Conservation (phyloP, 2,113 vertebrate genomes). For the Tachycineta bicolor region DNA sequence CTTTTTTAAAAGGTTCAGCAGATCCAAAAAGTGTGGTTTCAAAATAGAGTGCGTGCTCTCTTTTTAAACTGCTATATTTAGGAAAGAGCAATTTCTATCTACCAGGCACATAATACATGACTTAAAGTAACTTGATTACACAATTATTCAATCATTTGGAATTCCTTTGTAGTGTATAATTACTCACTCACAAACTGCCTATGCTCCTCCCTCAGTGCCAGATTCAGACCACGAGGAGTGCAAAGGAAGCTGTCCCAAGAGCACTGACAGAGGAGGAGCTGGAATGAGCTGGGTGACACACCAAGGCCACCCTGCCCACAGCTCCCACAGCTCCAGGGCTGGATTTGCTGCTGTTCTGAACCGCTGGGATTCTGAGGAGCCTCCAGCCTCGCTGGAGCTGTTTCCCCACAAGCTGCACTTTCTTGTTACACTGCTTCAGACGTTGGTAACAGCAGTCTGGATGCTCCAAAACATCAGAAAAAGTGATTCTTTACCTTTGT, state of each 20-base stretch:
- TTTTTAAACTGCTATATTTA: conserved; percentile 44
- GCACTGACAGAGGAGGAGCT: neutral
- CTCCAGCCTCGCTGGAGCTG: neutral
- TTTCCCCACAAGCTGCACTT: fast-evolving
- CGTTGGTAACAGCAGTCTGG: neutral
- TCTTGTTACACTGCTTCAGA: neutral
- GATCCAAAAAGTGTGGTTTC: neutral
- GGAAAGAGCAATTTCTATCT: conserved; percentile 54
- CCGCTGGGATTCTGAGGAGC: fast-evolving
- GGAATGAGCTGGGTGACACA: neutral
- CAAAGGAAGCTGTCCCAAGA: neutral
- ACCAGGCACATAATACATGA: conserved; percentile 54
- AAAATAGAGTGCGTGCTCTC: neutral
- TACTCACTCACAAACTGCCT: conserved; percentile 25
- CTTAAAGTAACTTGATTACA: conserved; percentile 71
- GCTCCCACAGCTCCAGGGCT: neutral
- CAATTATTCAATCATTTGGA: conserved; percentile 62
- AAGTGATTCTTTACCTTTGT: neutral
- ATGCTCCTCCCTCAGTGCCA: neutral
- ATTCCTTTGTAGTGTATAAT: conserved; percentile 63
- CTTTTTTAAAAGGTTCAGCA: neutral
- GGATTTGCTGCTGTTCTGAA: neutral
- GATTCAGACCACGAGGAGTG: neutral
- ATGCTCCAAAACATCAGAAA: neutral
- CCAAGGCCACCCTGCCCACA: neutral